These are phyloP conservation scores for Nasonia oneida DNA, from an alignment of 2,888 invertebrate species.

Conservation along the genomic window DNA sequence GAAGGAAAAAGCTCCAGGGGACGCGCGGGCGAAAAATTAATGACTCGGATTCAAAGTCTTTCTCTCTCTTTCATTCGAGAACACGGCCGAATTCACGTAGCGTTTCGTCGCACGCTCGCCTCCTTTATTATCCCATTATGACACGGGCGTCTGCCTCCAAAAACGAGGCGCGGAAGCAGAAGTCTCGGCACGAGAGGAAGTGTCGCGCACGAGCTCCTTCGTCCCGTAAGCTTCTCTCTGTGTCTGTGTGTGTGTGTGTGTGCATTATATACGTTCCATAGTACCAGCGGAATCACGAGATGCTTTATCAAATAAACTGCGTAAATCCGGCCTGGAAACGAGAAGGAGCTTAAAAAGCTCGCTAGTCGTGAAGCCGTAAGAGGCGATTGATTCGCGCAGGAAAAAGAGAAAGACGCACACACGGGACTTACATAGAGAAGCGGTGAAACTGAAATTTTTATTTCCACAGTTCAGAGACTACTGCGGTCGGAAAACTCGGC, in stretches of 20 bases:
- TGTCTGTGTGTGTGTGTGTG: not conserved
- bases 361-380: not conserved
- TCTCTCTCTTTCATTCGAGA: not conserved
- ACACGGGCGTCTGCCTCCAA: not conserved
- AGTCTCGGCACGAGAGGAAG: not conserved
- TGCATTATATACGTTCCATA: not conserved
- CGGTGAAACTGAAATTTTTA: not conserved
- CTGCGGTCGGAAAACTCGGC: not conserved
- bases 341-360: not conserved
- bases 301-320: not conserved
- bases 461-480: not conserved
- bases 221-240: not conserved
- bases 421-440: too few relatives aligned
- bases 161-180: not conserved
- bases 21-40: slow-evolving; percentile 38
- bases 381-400: not conserved
- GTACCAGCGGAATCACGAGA: not conserved
- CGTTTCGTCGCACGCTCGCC: slow-evolving; percentile 37
- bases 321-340: not conserved
- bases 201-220: slow-evolving; percentile 27
- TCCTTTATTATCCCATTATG: slow-evolving; percentile 56
- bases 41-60: not conserved
- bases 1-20: not conserved
- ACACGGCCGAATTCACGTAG: slow-evolving; percentile 12
- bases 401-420: not conserved